A percentile compares a stretch with the other conserved stretches of the same genome.
phyloP scores from a whole-genome alignment of 2,113 vertebrate species.

The Pseudopodoces humilis region DNA sequence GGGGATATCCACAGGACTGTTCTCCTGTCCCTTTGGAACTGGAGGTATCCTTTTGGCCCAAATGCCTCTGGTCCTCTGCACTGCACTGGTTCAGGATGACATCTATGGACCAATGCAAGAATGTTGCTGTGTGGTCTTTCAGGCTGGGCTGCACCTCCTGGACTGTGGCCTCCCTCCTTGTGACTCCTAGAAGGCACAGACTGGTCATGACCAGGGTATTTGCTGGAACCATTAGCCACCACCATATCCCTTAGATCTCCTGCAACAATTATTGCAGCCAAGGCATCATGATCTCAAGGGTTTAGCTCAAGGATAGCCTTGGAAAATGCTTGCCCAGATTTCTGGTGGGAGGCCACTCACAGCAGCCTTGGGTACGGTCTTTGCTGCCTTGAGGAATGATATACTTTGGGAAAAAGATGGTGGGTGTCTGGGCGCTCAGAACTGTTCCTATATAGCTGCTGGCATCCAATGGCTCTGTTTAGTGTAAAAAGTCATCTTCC shows the following conservation, averaged over 20 bases:
- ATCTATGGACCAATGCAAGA: not conserved
- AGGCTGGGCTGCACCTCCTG: not conserved
- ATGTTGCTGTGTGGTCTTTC: not conserved
- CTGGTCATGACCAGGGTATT: not conserved
- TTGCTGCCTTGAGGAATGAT: not conserved
- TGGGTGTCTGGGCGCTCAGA: not conserved
- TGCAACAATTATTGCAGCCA: not conserved
- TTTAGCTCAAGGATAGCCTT: not conserved
- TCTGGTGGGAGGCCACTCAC: not conserved
- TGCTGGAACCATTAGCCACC: not conserved
- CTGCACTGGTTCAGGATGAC: too few species aligned
- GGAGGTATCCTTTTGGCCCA: not conserved
- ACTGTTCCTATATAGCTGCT: not conserved
- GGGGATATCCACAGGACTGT: accelerated
- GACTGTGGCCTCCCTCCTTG: not conserved
- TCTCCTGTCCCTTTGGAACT: not conserved
- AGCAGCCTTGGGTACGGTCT: not conserved
- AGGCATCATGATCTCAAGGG: not conserved
- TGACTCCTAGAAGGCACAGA: not conserved
- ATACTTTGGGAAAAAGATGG: not conserved
- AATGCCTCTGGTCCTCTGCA: not conserved
- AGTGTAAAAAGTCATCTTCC: not conserved
- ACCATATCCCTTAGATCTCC: not conserved
- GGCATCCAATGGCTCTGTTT: not conserved
- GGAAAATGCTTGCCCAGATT: not conserved